phyloP scores from a whole-genome alignment of 1,140 invertebrate species.

The Drosophila rufa region DNA sequence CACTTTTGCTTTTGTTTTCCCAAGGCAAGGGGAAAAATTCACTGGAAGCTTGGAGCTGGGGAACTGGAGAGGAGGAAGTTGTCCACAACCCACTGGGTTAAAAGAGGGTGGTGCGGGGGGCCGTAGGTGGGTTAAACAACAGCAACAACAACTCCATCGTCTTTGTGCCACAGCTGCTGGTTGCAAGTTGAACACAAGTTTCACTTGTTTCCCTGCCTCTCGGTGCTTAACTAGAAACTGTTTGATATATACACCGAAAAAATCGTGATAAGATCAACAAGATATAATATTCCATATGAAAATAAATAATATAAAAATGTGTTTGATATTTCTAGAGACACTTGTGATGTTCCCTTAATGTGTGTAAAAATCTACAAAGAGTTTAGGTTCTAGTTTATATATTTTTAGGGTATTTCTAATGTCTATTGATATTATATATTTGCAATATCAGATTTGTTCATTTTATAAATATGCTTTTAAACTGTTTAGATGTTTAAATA shows the following conservation, averaged over 20 bases:
- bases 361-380: background rate
- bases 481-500: background rate
- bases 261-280: background rate
- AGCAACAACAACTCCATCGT: background rate
- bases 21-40: slow-evolving; percentile 18
- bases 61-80: slow-evolving; percentile 24
- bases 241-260: background rate
- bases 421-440: background rate
- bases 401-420: no score
- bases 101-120: background rate
- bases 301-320: background rate
- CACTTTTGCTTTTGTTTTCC: slow-evolving; percentile 77
- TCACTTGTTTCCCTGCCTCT: slow-evolving; percentile 45
- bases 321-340: background rate
- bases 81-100: slow-evolving; percentile 24
- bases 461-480: background rate
- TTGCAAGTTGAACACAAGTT: slow-evolving; percentile 55
- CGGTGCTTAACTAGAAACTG: slow-evolving; percentile 27
- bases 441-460: background rate
- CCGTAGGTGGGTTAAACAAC: slow-evolving; percentile 27
- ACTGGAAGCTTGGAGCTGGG: slow-evolving; percentile 16
- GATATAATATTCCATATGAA: background rate
- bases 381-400: background rate
- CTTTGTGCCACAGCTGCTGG: slow-evolving; percentile 49
- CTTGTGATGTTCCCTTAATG: background rate